Evolutionary conservation across 2,888 invertebrate genomes (phyloP).

Genomic region (Entomobrya multifasciata): DNA sequence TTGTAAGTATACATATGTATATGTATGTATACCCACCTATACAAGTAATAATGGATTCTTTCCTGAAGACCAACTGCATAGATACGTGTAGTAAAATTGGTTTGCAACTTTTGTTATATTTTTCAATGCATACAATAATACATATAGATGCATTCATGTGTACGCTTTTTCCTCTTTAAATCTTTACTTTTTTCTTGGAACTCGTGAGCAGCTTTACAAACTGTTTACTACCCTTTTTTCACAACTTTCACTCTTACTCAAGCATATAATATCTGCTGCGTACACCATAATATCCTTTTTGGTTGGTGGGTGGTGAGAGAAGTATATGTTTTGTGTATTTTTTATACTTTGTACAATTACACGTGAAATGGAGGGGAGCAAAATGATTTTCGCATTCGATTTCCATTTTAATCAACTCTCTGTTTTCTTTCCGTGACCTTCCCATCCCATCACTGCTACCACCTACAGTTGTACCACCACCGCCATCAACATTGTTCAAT

Average conservation of each 20-base stretch:
- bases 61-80: too few relatives aligned
- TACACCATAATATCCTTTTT: background rate
- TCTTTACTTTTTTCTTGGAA: background rate
- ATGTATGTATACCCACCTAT: too few relatives aligned
- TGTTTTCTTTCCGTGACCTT: constrained; percentile 59
- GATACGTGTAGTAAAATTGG: too few relatives aligned
- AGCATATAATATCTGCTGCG: too few relatives aligned
- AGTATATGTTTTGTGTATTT: too few relatives aligned
- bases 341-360: constrained; percentile 53
- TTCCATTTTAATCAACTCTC: constrained; percentile 71
- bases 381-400: constrained; percentile 71
- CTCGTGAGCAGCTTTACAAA: background rate
- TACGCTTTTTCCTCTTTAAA: too few relatives aligned
- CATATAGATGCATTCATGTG: too few relatives aligned
- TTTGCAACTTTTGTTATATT: too few relatives aligned
- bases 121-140: too few relatives aligned
- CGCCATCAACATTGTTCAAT: constrained; percentile 5
- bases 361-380: constrained; percentile 62
- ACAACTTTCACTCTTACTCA: constrained; percentile 3
- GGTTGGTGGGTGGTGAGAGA: constrained; percentile 15
- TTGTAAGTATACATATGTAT: too few relatives aligned
- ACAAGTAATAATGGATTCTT: too few relatives aligned
- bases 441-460: background rate
- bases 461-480: too few relatives aligned
- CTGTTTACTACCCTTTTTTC: background rate